Conservation (phyloP, 2,888 invertebrate genomes). For the Biston betularia region DNA sequence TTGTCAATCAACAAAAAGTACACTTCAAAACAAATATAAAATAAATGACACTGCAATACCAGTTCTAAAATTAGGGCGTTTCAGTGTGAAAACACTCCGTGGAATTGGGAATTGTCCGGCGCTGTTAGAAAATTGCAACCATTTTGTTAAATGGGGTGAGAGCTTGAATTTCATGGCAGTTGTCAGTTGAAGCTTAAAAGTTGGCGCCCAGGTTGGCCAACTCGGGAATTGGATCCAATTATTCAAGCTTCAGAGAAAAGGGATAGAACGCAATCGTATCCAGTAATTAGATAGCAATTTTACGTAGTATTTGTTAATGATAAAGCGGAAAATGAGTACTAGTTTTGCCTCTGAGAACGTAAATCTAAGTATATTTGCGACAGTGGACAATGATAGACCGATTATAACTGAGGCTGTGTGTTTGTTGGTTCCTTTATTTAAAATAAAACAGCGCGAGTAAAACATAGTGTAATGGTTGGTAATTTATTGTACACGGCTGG, state of each 20-base stretch:
- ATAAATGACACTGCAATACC: not conserved
- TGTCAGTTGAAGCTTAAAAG: constrained; percentile 50
- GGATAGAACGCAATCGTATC: not conserved
- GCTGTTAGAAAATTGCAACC: constrained; percentile 36
- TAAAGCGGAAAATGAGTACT: too few relatives aligned
- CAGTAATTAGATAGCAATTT: not conserved
- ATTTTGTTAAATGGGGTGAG: constrained; percentile 43
- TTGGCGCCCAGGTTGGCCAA: constrained; percentile 44
- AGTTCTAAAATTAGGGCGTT: constrained; percentile 8
- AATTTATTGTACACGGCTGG: too few relatives aligned
- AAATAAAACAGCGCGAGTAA: too few relatives aligned
- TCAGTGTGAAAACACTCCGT: constrained; percentile 24
- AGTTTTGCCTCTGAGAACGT: too few relatives aligned
- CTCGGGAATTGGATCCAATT: constrained; percentile 45
- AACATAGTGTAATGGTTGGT: too few relatives aligned
- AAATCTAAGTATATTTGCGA: too few relatives aligned
- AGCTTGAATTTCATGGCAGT: constrained; percentile 37
- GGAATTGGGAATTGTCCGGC: constrained; percentile 30
- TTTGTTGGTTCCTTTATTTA: too few relatives aligned
- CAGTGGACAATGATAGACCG: too few relatives aligned
- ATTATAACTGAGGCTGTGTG: too few relatives aligned
- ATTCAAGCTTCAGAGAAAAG: constrained; percentile 33
- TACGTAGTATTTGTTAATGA: too few relatives aligned
- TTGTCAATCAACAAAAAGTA: too few relatives aligned
- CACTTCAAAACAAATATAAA: not conserved